phyloP scores from a whole-genome alignment of 2,797 vertebrate genomes.

The Tragopan temminckii region DNA sequence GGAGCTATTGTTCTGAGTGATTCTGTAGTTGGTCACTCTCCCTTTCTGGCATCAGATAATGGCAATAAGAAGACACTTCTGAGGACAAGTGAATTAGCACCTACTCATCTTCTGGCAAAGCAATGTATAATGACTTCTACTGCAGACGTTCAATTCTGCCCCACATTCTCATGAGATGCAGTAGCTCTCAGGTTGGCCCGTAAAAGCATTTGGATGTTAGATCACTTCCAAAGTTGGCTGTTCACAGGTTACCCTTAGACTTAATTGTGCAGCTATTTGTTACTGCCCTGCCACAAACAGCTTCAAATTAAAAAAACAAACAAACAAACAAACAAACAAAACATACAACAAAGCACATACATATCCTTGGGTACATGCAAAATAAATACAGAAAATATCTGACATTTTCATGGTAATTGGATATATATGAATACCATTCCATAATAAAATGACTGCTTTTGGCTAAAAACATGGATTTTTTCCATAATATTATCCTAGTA shows the following conservation, averaged over 20 bases:
- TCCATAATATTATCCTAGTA: conserved; percentile 10
- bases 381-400: conserved; percentile 43
- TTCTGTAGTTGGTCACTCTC: neutral
- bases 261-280: neutral
- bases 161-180: neutral
- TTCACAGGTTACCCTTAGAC: neutral
- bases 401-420: neutral
- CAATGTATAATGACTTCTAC: neutral
- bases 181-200: neutral
- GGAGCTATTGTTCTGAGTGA: neutral
- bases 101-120: neutral
- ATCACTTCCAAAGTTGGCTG: neutral
- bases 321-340: neutral
- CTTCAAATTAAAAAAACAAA: neutral
- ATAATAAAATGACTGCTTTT: neutral
- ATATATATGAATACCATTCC: neutral
- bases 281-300: neutral
- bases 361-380: neutral
- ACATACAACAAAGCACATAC: neutral
- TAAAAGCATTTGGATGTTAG: neutral
- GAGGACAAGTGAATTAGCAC: neutral
- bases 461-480: conserved; percentile 12
- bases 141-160: neutral
- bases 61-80: neutral
- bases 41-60: neutral